Conservation (phyloP, 2,797 vertebrate species). For the Lutjanus campechanus region DNA sequence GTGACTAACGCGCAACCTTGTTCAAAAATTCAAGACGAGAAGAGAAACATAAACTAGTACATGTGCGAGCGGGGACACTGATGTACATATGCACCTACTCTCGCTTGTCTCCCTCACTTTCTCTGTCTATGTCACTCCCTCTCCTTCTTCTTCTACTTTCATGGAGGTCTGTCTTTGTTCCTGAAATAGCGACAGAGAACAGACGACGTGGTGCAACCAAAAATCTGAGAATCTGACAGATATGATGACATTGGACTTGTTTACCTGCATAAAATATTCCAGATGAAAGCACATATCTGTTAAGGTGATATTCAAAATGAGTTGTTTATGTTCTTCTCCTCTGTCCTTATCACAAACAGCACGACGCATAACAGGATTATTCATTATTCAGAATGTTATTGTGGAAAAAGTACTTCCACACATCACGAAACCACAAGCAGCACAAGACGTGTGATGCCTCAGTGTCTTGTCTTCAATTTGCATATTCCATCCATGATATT, state of each 20-base stretch:
- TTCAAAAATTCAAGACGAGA: slow-evolving; percentile 58
- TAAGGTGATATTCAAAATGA: slow-evolving; percentile 31
- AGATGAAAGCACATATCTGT: slow-evolving; percentile 47
- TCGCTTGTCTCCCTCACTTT: slow-evolving; percentile 13
- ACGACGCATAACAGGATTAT: slow-evolving; percentile 22
- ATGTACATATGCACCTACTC: slow-evolving; percentile 32
- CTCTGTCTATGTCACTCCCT: slow-evolving; percentile 46
- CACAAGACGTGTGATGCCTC: neutral
- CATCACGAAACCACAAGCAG: neutral
- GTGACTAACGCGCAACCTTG: slow-evolving; percentile 46
- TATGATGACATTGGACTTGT: slow-evolving; percentile 61
- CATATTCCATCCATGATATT: slow-evolving; percentile 14
- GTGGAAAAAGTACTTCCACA: slow-evolving; percentile 1
- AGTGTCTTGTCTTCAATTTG: neutral
- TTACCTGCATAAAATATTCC: slow-evolving; percentile 54
- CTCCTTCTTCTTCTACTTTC: slow-evolving; percentile 42
- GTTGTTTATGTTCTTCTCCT: slow-evolving; percentile 39
- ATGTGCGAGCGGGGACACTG: slow-evolving; percentile 11
- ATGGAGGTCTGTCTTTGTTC: slow-evolving; percentile 63
- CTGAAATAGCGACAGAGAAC: slow-evolving; percentile 63
- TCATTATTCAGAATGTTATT: slow-evolving; percentile 35
- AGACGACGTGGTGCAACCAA: slow-evolving; percentile 31
- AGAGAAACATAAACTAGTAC: slow-evolving; percentile 36
- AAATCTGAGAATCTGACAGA: slow-evolving; percentile 50
- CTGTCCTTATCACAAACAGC: slow-evolving; percentile 40